Percentiles rank a stretch among this genome's conserved stretches.
These are phyloP conservation scores for Heliconius nattereri DNA, from an alignment of 1,140 invertebrate genomes.

Conservation along the genomic window DNA sequence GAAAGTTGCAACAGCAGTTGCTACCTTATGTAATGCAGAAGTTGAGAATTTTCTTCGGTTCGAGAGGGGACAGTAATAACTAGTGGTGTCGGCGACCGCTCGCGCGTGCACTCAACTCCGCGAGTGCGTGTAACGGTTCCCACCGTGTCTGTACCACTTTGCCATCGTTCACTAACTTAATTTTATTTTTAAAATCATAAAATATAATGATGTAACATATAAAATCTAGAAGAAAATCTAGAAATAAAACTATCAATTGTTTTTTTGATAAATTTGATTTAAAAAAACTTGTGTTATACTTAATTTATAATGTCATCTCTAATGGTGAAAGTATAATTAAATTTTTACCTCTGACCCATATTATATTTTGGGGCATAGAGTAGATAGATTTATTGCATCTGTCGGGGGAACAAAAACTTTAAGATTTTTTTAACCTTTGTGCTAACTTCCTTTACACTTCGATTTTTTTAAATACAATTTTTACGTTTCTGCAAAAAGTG, in stretches of 20 bases:
- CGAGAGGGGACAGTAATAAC: slow-evolving; percentile 43
- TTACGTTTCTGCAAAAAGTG: slow-evolving; percentile 65
- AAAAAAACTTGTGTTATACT: neutral
- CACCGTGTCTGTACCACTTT: slow-evolving; percentile 47
- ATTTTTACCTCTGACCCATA: slow-evolving; percentile 58
- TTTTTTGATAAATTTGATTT: neutral
- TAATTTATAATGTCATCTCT: neutral
- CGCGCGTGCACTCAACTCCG: slow-evolving; percentile 72
- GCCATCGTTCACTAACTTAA: slow-evolving; percentile 36
- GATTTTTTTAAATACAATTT: slow-evolving; percentile 61
- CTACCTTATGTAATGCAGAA: slow-evolving; percentile 33
- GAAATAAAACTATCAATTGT: neutral
- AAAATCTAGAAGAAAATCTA: neutral
- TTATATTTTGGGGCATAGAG: slow-evolving; percentile 60
- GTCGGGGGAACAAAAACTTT: slow-evolving; percentile 53
- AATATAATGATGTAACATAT: neutral
- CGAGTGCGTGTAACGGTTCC: slow-evolving; percentile 74
- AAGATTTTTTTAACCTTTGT: slow-evolving; percentile 73
- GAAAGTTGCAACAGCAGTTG: slow-evolving; percentile 35
- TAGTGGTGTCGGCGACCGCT: slow-evolving; percentile 73
- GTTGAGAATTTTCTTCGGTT: slow-evolving; percentile 40
- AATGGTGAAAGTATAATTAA: neutral
- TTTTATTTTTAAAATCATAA: slow-evolving; percentile 24
- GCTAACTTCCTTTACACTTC: slow-evolving; percentile 73
- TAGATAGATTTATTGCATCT: slow-evolving; percentile 67